Base-by-base conservation (phyloP, 1,140 invertebrate genomes). In the Achatina immaculata region DNA sequence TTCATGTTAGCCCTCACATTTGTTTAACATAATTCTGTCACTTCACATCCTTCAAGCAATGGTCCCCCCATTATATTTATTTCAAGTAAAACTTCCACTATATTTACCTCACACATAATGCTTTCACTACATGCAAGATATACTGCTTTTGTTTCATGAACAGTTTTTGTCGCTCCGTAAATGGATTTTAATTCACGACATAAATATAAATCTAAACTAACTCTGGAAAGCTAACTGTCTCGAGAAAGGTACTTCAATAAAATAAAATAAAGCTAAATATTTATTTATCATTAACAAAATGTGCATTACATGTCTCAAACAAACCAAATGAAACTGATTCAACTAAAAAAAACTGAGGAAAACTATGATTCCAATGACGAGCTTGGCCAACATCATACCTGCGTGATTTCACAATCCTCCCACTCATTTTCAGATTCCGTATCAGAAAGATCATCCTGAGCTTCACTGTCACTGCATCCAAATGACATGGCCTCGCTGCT, bases 391-490 rank as follows among this genome's bases (percentile, higher is more conserved):
- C n/a, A 76, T 83, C 83, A 84, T 83, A 85, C 84, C 48, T 83
- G 84, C 16, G 84, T 85, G 21, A 82, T 74, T 51, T 85, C 84
- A 51, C 82, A 83, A 21, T 82, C 84, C 28, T 85, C 84, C 84
- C 84, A 85, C 75, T 85, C 84, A 66, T 83, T 83, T 48, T 85
- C 84, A 14, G 80, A 82, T 62, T 83, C 82, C 2, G 82, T 85
- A 55, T 85, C 84, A 4, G 84, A 85, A 34, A 85, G 71, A 77
- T 85, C 82, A 69, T 85, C 82, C 21, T 82, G 77, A 45, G 31
- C 48, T 24, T 78, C 76, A 69, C 65, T 78, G 42, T 62, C 62
- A 43, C 55, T 45, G 31, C 45, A 66, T 14, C 58, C 58, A 14
- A 42, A 78, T 34, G 62, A 45, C 31, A 45, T 69, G 6, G 36